Conservation (phyloP, 2,888 invertebrate genomes). For the Caenorhabditis virilis region DNA sequence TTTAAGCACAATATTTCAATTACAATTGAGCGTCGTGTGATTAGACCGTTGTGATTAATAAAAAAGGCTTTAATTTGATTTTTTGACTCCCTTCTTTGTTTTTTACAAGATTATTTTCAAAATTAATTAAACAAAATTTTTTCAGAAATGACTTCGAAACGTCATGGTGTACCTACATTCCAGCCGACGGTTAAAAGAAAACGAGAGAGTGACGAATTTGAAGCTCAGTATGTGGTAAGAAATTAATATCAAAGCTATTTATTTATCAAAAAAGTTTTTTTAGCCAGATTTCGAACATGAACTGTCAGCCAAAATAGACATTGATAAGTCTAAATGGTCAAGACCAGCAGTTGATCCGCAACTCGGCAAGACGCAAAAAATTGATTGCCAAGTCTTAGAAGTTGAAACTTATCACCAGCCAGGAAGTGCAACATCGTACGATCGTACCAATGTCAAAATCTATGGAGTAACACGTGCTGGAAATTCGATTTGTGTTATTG, state of each 20-base stretch:
- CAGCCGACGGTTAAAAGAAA: constrained; percentile 35
- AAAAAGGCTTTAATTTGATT: too few relatives aligned
- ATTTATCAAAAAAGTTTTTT: too few relatives aligned
- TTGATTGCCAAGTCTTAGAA: constrained; percentile 46
- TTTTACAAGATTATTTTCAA: too few relatives aligned
- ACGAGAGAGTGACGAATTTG: constrained; percentile 35
- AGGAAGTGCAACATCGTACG: constrained; percentile 31
- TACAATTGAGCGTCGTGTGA: too few relatives aligned
- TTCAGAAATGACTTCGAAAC: constrained; percentile 26
- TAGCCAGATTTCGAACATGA: constrained; percentile 34
- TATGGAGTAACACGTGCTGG: constrained; percentile 77
- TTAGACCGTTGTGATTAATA: too few relatives aligned
- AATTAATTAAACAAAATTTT: too few relatives aligned
- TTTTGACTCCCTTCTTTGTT: too few relatives aligned
- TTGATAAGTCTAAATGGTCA: constrained; percentile 24
- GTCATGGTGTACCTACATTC: constrained; percentile 19
- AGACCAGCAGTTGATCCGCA: constrained; percentile 25
- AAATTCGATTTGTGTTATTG: constrained; percentile 92
- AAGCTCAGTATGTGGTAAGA: constrained; percentile 28
- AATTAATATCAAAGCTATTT: too few relatives aligned
- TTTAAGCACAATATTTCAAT: too few relatives aligned
- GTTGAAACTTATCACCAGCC: constrained; percentile 51
- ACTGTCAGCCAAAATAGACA: constrained; percentile 11
- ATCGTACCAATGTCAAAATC: constrained; percentile 49
- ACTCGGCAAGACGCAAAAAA: constrained; percentile 22